Conservation (phyloP, 2,113 vertebrate species). For the Falcunculus frontatus region DNA sequence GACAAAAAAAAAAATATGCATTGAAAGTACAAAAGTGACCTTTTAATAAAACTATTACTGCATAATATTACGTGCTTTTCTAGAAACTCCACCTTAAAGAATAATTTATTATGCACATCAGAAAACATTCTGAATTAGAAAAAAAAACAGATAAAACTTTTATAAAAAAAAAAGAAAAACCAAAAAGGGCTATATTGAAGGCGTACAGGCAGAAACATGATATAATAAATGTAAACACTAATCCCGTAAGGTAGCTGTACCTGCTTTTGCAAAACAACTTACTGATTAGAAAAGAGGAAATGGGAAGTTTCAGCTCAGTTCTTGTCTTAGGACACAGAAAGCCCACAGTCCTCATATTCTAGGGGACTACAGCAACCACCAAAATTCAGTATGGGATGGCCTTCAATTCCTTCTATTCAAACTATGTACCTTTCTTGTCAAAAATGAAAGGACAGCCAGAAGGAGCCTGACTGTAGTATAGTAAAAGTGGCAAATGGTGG, state of each 20-base stretch:
- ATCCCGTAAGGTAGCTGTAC: not conserved
- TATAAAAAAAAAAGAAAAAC: not conserved
- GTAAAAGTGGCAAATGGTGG: not conserved
- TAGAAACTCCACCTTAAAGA: not conserved
- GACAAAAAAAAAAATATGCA: not conserved
- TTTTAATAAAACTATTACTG: not conserved
- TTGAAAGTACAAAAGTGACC: not conserved
- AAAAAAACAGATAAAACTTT: not conserved
- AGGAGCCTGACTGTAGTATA: fast-evolving
- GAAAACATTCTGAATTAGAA: not conserved
- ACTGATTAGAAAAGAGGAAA: not conserved
- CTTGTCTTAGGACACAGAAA: not conserved
- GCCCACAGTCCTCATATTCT: not conserved
- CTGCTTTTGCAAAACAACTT: not conserved
- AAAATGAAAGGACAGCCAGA: not conserved
- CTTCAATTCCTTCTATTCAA: not conserved
- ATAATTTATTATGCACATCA: not conserved
- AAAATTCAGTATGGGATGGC: not conserved
- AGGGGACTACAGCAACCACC: not conserved
- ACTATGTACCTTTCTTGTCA: not conserved
- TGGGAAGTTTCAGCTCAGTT: not conserved
- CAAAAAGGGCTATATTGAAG: not conserved
- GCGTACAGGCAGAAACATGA: not conserved
- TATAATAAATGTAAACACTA: not conserved
- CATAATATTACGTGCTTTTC: not conserved